These are phyloP conservation scores for Tachycineta bicolor DNA, from an alignment of 2,113 vertebrate species.

Conservation along the genomic window DNA sequence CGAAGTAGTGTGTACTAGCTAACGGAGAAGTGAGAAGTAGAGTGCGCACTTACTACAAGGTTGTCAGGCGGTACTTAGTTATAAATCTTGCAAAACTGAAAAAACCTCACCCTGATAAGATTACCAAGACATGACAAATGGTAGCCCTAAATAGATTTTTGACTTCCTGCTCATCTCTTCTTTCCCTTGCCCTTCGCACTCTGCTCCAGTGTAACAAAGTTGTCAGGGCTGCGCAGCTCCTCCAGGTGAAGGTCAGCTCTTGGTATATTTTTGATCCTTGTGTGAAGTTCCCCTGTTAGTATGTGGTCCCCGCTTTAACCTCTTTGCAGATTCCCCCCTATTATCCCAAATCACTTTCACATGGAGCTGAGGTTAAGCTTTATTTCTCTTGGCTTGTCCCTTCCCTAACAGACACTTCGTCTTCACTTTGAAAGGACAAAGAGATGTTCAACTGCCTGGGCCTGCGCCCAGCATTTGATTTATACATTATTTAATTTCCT, in stretches of 20 bases:
- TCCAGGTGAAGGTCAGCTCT: constrained; percentile 55
- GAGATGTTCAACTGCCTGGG: constrained; percentile 85
- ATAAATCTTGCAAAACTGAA: neutral
- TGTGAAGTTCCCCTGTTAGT: constrained; percentile 68
- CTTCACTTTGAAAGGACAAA: constrained; percentile 87
- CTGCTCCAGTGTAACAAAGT: accelerated
- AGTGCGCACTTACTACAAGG: neutral
- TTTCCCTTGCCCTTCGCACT: neutral
- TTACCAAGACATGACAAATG: constrained; percentile 10
- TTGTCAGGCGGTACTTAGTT: constrained; percentile 1
- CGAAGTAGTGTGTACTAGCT: neutral
- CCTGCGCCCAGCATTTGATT: constrained; percentile 82
- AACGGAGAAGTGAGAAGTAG: neutral
- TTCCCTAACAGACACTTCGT: constrained; percentile 86
- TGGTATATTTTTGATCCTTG: constrained; percentile 35
- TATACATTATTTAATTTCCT: constrained; percentile 94
- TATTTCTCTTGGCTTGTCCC: constrained; percentile 89
- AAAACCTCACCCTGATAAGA: neutral
- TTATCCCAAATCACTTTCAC: constrained; percentile 90
- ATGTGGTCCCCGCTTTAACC: constrained; percentile 76
- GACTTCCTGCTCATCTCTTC: constrained; percentile 3
- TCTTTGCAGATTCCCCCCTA: constrained; percentile 75
- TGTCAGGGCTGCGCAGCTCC: neutral
- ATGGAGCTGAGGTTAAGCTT: constrained; percentile 86
- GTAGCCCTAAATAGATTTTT: constrained; percentile 35